phyloP scores from a whole-genome alignment of 92 coral and sea anemone genomes.

The Plumapathes pennacea region DNA sequence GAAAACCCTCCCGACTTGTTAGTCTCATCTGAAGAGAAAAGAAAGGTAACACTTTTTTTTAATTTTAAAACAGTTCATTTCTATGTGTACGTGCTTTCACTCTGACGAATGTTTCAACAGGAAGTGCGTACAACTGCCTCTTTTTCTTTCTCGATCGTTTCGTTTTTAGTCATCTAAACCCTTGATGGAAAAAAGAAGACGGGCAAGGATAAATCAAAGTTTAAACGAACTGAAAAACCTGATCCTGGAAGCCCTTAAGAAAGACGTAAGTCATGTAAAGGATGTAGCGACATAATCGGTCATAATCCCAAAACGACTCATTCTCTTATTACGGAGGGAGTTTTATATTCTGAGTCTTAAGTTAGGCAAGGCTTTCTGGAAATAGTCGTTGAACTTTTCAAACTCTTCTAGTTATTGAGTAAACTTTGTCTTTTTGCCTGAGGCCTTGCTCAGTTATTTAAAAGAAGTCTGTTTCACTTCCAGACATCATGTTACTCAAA shows the following conservation, averaged over 20 bases:
- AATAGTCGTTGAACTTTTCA: no score
- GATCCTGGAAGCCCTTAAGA: constrained; percentile 80
- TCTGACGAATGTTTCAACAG: neutral
- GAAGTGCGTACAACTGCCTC: neutral
- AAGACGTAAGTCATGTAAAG: constrained; percentile 61
- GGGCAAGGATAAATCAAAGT: constrained; percentile 82
- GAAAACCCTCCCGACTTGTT: constrained; percentile 33
- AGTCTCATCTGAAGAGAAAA: constrained; percentile 12
- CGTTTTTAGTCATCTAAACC: constrained; percentile 72
- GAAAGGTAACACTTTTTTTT: constrained; percentile 45
- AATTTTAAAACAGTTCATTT: neutral
- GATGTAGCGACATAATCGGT: neutral
- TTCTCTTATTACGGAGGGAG: no score
- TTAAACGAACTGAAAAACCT: constrained; percentile 77
- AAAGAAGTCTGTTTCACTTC: neutral
- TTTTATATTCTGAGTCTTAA: no score
- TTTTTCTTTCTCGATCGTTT: neutral
- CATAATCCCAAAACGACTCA: no score
- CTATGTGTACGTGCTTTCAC: neutral
- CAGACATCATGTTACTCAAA: constrained; percentile 84
- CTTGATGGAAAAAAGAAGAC: constrained; percentile 75
- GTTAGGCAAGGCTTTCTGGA: no score
- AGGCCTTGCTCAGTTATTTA: neutral
- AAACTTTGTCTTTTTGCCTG: neutral
- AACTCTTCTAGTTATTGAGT: no score